These are phyloP conservation scores for Eulemur mongoz DNA, from an alignment of 2,797 vertebrate genomes.

Conservation along the genomic window DNA sequence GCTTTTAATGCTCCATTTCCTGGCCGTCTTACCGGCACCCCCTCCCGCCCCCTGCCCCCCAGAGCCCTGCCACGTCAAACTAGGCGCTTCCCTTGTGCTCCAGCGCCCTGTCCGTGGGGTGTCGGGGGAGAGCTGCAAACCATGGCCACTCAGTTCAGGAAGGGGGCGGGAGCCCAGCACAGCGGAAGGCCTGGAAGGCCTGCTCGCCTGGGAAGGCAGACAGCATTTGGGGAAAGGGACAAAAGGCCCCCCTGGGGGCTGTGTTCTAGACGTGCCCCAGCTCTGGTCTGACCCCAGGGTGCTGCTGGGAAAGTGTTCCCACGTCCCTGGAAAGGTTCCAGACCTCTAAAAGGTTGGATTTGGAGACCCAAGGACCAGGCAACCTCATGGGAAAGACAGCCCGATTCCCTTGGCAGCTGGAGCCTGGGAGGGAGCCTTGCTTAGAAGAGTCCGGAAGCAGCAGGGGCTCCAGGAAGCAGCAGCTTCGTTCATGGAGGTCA, in stretches of 20 bases:
- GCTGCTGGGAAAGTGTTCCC: background rate
- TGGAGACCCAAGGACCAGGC: background rate
- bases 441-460: background rate
- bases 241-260: background rate
- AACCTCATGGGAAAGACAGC: background rate
- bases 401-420: background rate
- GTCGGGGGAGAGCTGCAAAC: background rate
- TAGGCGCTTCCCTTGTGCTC: background rate
- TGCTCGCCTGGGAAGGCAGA: background rate
- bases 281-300: background rate
- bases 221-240: background rate
- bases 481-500: background rate
- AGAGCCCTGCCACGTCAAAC: background rate
- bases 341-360: background rate
- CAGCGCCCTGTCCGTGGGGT: background rate
- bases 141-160: background rate
- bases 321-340: background rate
- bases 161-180: background rate
- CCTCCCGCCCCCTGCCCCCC: background rate
- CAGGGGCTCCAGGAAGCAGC: background rate
- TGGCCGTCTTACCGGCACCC: conserved; percentile 14
- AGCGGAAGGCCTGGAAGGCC: background rate
- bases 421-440: background rate
- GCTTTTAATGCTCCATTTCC: conserved; percentile 26
- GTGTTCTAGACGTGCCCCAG: background rate